Base-by-base conservation (phyloP, 2,113 vertebrate genomes). In the Hippocampus comes region DNA sequence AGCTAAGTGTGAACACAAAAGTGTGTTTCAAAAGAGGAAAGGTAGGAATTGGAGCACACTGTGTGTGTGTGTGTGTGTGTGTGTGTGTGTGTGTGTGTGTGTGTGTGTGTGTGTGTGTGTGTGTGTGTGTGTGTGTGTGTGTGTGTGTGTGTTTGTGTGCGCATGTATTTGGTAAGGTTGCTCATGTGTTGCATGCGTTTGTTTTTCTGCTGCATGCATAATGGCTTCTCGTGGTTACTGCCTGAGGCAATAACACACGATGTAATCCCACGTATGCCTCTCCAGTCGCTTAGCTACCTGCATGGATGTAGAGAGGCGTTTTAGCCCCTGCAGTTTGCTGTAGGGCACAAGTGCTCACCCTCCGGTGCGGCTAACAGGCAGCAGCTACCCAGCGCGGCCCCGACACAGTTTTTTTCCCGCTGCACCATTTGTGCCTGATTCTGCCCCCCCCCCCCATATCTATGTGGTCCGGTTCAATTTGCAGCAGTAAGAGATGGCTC, bases 251-350 rank as follows among this genome's bases (percentile, higher is more conserved):
- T 68, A 83, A 84, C 83, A 81, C 78, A 70, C 87, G 87, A 82
- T 89, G 83, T 91, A 91, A 93, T 92, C 89, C 87, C 66, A 63
- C 78, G 85, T 90, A 84, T 87, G 89, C 88, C 89, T 85, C 81
- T 86, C 81, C 76, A 84, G 89, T 87, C 82, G 89, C 86, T 87
- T 79, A 84, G 89, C 90, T 88, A 86, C 88, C 82, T 83, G 86
- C 86, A 21, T 84, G 78, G 88, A 92, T 90, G 90, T 87, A 73
- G 86, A 87, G 80, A 85, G 93, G 87, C 86, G 80, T 88, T 93
- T 92, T 89, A 90, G 88, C 90, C 91, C 90, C 92, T 86, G 90
- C 85, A 88, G 91, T 90, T 88, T 92, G 89, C 90, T 82, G 84
- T 83, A 84, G 89, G 92, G 90, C 92, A 90, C 74, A 27, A 86